A percentile compares a stretch with the other conserved stretches of the same genome.
Conservation (phyloP, 35 echinoderm and acorn worm species). For the Stichopus chloronotus region DNA sequence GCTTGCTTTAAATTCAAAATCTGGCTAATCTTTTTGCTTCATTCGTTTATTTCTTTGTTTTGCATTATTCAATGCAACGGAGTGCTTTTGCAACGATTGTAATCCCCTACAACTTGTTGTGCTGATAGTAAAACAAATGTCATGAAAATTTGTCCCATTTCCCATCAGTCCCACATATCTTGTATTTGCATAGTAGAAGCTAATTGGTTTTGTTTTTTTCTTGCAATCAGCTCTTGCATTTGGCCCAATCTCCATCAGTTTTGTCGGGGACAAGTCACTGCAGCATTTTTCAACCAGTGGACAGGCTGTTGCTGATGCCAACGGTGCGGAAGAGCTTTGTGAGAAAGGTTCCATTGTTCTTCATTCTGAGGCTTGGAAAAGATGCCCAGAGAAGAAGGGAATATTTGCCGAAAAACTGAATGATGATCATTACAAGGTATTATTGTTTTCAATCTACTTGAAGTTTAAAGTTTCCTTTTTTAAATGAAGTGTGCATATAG, state of each 20-base stretch:
- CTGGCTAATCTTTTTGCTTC: too few relatives aligned
- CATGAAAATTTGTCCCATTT: too few relatives aligned
- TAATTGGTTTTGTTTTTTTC: too few relatives aligned
- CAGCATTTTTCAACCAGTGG: constrained; percentile 89
- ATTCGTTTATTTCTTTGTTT: too few relatives aligned
- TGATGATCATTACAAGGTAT: constrained; percentile 65
- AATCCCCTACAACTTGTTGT: too few relatives aligned
- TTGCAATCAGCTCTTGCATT: constrained; percentile 64
- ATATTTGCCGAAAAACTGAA: constrained; percentile 71
- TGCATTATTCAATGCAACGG: too few relatives aligned
- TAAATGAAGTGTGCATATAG: neutral
- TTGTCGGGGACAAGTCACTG: constrained; percentile 68
- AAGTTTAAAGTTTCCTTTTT: neutral
- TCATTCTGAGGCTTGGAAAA: constrained; percentile 69
- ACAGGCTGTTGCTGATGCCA: constrained; percentile 74
- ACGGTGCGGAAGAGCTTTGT: constrained; percentile 77
- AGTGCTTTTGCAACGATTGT: too few relatives aligned
- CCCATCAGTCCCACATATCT: too few relatives aligned
- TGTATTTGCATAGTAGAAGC: too few relatives aligned
- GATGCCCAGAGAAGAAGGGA: constrained; percentile 76
- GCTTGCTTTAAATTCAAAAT: too few relatives aligned
- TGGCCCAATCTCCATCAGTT: constrained; percentile 77
- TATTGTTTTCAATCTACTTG: neutral
- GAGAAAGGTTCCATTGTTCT: constrained; percentile 86
- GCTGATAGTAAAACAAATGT: too few relatives aligned